Percentiles rank a stretch among this genome's conserved stretches.
Evolutionary conservation across 1,140 invertebrate species (phyloP).

Genomic region (Steinernema feltiae): DNA sequence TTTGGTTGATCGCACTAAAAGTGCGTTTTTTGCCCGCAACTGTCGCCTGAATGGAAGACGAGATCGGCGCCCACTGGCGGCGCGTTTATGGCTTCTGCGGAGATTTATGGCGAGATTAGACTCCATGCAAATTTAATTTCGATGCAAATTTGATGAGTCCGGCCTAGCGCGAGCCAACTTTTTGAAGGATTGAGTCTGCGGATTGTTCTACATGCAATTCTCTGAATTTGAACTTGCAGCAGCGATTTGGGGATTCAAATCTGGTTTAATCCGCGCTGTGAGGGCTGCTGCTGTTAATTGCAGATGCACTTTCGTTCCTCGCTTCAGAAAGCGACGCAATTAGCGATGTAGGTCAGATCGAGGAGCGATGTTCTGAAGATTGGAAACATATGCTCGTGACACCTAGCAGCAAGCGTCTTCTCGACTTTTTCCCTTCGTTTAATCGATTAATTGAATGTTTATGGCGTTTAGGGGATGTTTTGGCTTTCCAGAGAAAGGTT

Average conservation of each 20-base stretch:
- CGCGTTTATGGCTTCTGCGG: background rate
- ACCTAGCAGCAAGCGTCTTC: background rate
- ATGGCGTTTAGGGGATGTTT: background rate
- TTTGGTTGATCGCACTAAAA: too few species aligned
- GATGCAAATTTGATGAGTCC: background rate
- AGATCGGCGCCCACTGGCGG: background rate
- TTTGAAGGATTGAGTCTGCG: background rate
- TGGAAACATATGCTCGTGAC: background rate
- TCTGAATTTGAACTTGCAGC: background rate
- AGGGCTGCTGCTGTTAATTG: too few species aligned
- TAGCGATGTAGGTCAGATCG: too few species aligned
- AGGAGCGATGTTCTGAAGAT: too few species aligned
- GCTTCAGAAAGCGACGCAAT: too few species aligned
- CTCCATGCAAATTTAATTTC: slow-evolving; percentile 4
- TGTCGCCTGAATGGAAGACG: background rate
- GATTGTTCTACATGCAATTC: background rate
- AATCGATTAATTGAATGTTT: background rate
- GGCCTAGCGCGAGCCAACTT: background rate
- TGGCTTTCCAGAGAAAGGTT: background rate
- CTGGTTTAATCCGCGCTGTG: too few species aligned
- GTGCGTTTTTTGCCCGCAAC: background rate
- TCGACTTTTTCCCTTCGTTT: background rate
- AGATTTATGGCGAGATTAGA: slow-evolving; percentile 1
- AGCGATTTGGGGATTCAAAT: too few species aligned
- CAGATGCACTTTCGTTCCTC: too few species aligned